These are phyloP conservation scores for Lacanobia wlatinum DNA, from an alignment of 2,888 invertebrate genomes.

Conservation along the genomic window DNA sequence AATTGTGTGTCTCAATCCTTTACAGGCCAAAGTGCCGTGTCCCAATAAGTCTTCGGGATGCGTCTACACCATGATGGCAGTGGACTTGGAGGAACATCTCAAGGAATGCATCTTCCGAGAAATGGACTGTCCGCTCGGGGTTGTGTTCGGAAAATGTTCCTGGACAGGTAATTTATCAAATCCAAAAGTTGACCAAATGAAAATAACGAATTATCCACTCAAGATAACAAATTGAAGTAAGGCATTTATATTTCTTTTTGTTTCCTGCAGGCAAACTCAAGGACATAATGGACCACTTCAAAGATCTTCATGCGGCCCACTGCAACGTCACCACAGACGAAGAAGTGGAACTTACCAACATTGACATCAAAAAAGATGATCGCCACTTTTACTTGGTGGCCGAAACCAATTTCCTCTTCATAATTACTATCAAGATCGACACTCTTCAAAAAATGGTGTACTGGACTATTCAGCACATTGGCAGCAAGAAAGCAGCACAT, in stretches of 20 bases:
- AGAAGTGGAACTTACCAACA: conserved; percentile 76
- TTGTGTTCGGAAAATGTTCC: conserved; percentile 84
- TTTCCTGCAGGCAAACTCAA: conserved; percentile 67
- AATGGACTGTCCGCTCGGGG: conserved; percentile 83
- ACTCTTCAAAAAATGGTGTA: conserved; percentile 82
- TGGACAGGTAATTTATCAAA: conserved; percentile 79
- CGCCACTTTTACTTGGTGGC: conserved; percentile 78
- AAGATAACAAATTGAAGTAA: background rate
- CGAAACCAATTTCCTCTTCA: conserved; percentile 80
- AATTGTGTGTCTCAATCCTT: background rate
- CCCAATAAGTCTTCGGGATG: conserved; percentile 82
- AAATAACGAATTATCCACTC: too few relatives aligned
- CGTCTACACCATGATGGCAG: conserved; percentile 74
- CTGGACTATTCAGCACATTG: conserved; percentile 84
- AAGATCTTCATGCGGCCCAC: conserved; percentile 79
- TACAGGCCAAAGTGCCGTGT: conserved; percentile 80
- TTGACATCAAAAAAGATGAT: conserved; percentile 75
- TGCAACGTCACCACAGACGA: conserved; percentile 77
- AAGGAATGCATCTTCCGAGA: conserved; percentile 85
- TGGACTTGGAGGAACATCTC: conserved; percentile 79
- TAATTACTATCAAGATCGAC: conserved; percentile 82
- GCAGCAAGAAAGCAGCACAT: conserved; percentile 79
- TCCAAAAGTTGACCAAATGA: background rate
- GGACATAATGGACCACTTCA: conserved; percentile 83
- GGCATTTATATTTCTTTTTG: background rate